A percentile compares a stretch with the other conserved stretches of the same genome.
Conservation (phyloP, 1,140 invertebrate species). For the Sarcophaga bullata region DNA sequence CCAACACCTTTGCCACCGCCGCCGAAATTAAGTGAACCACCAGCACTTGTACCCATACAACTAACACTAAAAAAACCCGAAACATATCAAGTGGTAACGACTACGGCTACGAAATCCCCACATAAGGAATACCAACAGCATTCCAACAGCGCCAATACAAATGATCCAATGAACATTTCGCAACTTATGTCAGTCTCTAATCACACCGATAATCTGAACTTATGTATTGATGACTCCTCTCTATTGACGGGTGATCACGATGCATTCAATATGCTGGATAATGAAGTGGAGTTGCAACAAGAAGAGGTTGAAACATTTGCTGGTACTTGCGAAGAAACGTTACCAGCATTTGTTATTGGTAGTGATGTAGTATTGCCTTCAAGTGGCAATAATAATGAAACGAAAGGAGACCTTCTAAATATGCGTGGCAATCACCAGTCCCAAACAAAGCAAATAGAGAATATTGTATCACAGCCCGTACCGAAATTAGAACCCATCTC, state of each 20-base stretch:
- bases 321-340: slow-evolving; percentile 34
- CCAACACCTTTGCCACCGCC: slow-evolving; percentile 4
- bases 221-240: slow-evolving; percentile 30
- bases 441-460: slow-evolving; percentile 1
- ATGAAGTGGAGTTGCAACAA: slow-evolving; percentile 44
- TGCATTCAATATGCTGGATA: slow-evolving; percentile 41
- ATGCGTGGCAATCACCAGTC: slow-evolving; percentile 1
- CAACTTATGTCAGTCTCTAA: not conserved
- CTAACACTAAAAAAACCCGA: slow-evolving; percentile 2
- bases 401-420: not conserved
- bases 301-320: slow-evolving; percentile 58
- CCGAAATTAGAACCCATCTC: slow-evolving; percentile 43
- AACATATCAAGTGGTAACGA: not conserved
- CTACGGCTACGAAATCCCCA: not conserved
- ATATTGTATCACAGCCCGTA: not conserved
- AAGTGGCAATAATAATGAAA: slow-evolving; percentile 11
- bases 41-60: slow-evolving; percentile 58
- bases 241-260: slow-evolving; percentile 38
- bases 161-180: slow-evolving; percentile 9
- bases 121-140: slow-evolving; percentile 1
- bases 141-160: slow-evolving; percentile 5
- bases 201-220: slow-evolving; percentile 18
- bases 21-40: slow-evolving; percentile 49
- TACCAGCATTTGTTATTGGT: slow-evolving; percentile 31
- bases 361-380: slow-evolving; percentile 42